phyloP scores from a whole-genome alignment of 2,888 invertebrate species.

The Tiphia femorata region DNA sequence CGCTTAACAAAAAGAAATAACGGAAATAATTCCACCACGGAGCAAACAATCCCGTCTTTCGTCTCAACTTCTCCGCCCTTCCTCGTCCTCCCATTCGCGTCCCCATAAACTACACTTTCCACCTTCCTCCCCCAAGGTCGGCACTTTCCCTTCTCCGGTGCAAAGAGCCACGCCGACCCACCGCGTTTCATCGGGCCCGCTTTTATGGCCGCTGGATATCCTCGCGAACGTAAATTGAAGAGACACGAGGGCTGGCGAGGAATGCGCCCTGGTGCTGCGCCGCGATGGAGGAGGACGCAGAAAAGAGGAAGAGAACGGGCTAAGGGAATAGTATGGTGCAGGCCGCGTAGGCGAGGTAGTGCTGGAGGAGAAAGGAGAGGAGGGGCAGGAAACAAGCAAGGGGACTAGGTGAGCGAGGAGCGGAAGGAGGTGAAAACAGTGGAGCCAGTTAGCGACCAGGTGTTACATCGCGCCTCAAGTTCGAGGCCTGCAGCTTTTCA shows the following conservation, averaged over 20 bases:
- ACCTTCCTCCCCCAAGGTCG: no score
- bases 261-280: neutral
- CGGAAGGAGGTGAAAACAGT: constrained; percentile 46
- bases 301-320: no score
- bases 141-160: no score
- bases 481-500: no score
- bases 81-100: no score
- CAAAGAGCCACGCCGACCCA: neutral
- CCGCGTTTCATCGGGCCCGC: constrained; percentile 17
- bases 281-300: neutral
- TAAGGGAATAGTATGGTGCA: no score
- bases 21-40: no score
- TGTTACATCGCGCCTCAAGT: constrained; percentile 46
- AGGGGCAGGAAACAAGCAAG: constrained; percentile 1
- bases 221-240: constrained; percentile 41
- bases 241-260: constrained; percentile 18
- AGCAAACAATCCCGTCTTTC: no score
- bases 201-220: constrained; percentile 37
- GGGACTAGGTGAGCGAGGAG: constrained; percentile 31
- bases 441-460: constrained; percentile 53
- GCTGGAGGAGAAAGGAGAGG: neutral
- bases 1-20: no score
- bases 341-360: neutral
- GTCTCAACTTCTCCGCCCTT: no score
- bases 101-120: no score